phyloP scores from a whole-genome alignment of 2,888 invertebrate species.

The Priocnemis perturbator region DNA sequence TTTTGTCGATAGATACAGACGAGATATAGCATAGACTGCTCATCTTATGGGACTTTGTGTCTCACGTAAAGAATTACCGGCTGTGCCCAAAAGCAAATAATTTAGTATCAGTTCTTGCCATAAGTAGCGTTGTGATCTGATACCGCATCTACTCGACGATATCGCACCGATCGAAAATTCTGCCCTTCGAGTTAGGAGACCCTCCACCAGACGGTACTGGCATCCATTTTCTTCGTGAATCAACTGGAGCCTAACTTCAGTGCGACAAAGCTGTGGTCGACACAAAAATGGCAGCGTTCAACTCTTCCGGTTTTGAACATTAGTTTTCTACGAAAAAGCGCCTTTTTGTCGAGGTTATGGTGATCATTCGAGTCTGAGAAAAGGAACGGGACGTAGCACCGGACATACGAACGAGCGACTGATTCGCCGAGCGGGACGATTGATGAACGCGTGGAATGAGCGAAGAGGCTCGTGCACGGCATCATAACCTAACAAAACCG shows the following conservation, averaged over 20 bases:
- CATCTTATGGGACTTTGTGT: too few relatives aligned
- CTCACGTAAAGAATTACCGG: too few relatives aligned
- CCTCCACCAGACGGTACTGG: too few relatives aligned
- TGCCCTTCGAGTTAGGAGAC: too few relatives aligned
- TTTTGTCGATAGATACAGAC: too few relatives aligned
- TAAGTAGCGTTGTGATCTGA: too few relatives aligned
- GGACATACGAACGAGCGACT: background rate
- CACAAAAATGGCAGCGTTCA: slow-evolving; percentile 57
- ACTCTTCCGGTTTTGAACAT: slow-evolving; percentile 51
- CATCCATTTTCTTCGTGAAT: background rate
- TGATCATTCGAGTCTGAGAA: slow-evolving; percentile 28
- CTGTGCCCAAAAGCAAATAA: too few relatives aligned
- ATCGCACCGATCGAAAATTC: too few relatives aligned
- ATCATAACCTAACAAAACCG: slow-evolving; percentile 51
- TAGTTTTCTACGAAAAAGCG: slow-evolving; percentile 28
- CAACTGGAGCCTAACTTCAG: slow-evolving; percentile 27
- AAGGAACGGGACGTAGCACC: background rate
- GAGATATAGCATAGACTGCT: too few relatives aligned
- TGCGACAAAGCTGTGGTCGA: slow-evolving; percentile 18
- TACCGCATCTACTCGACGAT: too few relatives aligned
- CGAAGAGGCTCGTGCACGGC: slow-evolving; percentile 12
- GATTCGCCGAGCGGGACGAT: background rate
- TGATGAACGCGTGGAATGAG: too few relatives aligned
- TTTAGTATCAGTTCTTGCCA: too few relatives aligned
- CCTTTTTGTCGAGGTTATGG: slow-evolving; percentile 28